Percentiles rank a stretch among this genome's conserved stretches.
Conservation (phyloP, 2,113 vertebrate species). For the Platysteira castanea region DNA sequence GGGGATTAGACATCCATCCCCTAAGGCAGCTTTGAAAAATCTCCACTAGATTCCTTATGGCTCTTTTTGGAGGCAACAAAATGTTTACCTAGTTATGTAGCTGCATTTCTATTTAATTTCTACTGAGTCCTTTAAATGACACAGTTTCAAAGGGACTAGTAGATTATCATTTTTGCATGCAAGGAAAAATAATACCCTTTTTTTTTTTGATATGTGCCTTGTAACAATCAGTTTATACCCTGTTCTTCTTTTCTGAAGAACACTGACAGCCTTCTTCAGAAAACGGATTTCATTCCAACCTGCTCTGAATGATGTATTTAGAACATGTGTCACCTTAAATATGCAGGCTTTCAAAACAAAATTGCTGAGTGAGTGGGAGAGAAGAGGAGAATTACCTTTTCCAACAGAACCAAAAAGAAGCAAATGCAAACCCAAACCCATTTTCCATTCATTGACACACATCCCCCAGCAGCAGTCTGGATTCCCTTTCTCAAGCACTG, state of each 20-base stretch:
- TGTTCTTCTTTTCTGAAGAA: neutral
- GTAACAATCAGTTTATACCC: neutral
- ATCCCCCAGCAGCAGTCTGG: neutral
- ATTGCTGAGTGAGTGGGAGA: neutral
- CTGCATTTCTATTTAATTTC: neutral
- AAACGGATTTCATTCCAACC: neutral
- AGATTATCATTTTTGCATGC: neutral
- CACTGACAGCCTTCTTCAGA: neutral
- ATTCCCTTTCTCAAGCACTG: neutral
- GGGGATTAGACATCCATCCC: constrained; percentile 21
- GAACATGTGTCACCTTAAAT: neutral
- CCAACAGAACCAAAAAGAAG: neutral
- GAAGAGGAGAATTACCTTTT: neutral
- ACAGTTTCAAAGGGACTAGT: neutral
- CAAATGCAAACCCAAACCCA: neutral
- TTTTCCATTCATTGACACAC: neutral
- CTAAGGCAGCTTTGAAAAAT: constrained; percentile 40
- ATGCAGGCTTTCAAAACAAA: neutral
- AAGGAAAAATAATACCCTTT: neutral
- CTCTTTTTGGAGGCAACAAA: neutral
- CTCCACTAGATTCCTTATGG: constrained; percentile 19
- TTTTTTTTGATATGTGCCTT: neutral
- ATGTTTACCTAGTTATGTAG: neutral
- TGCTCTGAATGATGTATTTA: neutral
- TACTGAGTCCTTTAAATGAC: neutral